Evolutionary conservation across 2,113 vertebrate genomes (phyloP).

Genomic region (Rhinogobius similis): DNA sequence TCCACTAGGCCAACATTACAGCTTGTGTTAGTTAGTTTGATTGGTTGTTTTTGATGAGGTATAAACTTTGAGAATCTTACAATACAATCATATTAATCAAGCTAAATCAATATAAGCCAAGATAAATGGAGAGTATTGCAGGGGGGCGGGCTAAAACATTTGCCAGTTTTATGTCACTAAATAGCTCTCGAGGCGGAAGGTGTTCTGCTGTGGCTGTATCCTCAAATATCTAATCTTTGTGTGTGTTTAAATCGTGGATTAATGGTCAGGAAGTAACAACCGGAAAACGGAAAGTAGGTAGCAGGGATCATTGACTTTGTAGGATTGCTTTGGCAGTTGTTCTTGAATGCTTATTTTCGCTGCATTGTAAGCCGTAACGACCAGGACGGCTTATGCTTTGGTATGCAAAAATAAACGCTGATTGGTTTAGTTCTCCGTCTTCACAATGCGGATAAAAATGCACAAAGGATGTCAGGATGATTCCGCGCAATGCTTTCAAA

Average conservation of each 20-base stretch:
- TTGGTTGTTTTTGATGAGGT: background rate
- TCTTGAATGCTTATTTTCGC: background rate
- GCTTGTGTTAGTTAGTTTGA: background rate
- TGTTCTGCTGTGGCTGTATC: background rate
- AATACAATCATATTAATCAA: no score
- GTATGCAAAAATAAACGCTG: slow-evolving; percentile 7
- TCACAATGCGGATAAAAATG: slow-evolving; percentile 2
- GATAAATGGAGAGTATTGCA: background rate
- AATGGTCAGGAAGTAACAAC: background rate
- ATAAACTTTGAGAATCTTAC: background rate
- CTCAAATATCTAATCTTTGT: background rate
- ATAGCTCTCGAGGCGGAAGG: background rate
- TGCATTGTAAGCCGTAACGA: slow-evolving; percentile 1
- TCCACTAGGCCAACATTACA: background rate
- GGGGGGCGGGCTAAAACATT: background rate
- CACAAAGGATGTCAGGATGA: slow-evolving; percentile 13
- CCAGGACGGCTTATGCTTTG: background rate
- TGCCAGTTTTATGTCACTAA: background rate
- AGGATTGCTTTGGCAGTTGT: background rate
- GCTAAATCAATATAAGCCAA: background rate
- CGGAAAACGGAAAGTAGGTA: background rate
- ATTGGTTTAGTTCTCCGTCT: background rate
- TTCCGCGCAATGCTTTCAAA: slow-evolving; percentile 11
- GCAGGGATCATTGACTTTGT: background rate
- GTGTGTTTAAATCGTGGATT: background rate